A percentile compares a stretch with the other conserved stretches of the same genome.
Evolutionary conservation across 2,113 vertebrate species (phyloP).

Genomic region (Daubentonia madagascariensis): DNA sequence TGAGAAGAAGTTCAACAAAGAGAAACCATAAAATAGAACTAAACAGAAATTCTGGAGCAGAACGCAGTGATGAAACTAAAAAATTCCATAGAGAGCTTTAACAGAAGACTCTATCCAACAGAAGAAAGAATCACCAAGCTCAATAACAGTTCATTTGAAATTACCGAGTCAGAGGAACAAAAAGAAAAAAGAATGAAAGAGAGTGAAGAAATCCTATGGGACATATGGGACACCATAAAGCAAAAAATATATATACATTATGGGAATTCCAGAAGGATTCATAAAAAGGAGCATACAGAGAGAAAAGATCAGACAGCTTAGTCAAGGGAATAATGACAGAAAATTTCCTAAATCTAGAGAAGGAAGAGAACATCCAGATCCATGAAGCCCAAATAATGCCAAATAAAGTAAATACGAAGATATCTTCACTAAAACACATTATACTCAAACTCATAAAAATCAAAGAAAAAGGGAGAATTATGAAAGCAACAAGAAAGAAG

Average conservation of each 20-base stretch:
- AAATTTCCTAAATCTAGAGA: neutral
- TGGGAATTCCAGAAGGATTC: neutral
- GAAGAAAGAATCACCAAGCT: neutral
- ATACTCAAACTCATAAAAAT: neutral
- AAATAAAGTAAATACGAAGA: neutral
- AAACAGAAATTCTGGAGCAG: neutral
- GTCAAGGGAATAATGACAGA: neutral
- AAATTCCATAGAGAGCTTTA: neutral
- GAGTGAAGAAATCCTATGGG: neutral
- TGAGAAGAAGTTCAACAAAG: neutral
- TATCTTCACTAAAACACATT: neutral
- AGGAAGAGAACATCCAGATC: neutral
- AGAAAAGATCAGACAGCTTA: neutral
- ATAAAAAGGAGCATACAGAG: neutral
- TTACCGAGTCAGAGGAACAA: neutral
- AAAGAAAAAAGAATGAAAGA: neutral
- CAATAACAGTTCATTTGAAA: neutral
- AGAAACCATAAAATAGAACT: neutral
- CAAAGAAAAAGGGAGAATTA: neutral
- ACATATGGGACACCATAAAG: neutral
- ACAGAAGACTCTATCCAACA: neutral
- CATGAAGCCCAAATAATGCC: neutral
- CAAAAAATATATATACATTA: neutral
- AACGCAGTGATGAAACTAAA: neutral
- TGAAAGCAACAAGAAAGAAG: neutral